Base-by-base conservation (phyloP, 2,888 invertebrate genomes). In the Apocheima hispidaria region DNA sequence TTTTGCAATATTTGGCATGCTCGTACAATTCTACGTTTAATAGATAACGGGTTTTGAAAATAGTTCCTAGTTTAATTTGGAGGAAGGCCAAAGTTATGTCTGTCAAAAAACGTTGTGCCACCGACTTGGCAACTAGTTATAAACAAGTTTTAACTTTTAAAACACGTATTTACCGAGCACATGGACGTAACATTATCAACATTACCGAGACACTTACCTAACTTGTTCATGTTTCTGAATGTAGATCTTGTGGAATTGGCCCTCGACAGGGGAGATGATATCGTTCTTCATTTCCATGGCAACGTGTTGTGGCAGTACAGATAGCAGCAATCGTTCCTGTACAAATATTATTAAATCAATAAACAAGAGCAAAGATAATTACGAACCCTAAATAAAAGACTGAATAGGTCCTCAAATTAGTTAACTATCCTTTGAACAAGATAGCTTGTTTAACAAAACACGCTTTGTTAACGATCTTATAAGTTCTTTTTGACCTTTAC, bases 221-320 rank as follows among this genome's bases (percentile, higher is more conserved):
- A 98, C 98, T 92, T 97, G 97, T 87, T 98, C 97, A 83, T 98
- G 97, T 81, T 96, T 96, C 86, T 98, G 97, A 78, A 98, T 98
- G 92, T 98, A 98, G 87, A 98, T 98, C 92, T 98, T 97, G 88
- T 98, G 98, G 89, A 98, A 98, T 89, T 98, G 97, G 66, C 97
- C 97, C 83, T 98, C 97, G 66, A 97, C 96, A 2, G 97, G 98
- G 52, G 97, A 96, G 78, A 97, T 96, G 72, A 98, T 97, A 88
- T 98, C 98, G 84, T 96, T 96, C 92, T 98, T 98, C 98, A 98
- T 98, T 90, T 98, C 98, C 96, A 97, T 96, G 70, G 98, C 98
- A 73, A 95, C 94, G 89, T 98, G 98, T 86, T 97, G 97, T 7
- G 98, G 98, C 78, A 98, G 93, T 70, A 98, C 97, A 40, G 97